A percentile compares a stretch with the other conserved stretches of the same genome.
Conservation (phyloP, 2,888 invertebrate species). For the Podotricha telesiphe region DNA sequence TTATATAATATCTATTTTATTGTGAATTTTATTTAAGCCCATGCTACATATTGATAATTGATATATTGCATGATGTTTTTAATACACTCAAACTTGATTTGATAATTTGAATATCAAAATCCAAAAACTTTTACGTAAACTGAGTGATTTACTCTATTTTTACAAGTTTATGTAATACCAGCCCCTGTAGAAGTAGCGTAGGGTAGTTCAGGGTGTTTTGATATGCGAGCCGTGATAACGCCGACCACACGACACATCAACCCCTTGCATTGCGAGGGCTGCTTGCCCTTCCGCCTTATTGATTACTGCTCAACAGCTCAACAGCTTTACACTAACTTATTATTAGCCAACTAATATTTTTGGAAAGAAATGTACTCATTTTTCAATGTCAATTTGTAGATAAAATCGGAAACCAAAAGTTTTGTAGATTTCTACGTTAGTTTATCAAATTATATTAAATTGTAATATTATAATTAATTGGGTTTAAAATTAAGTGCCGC, state of each 20-base stretch:
- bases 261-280: slow-evolving; percentile 75
- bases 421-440: background rate
- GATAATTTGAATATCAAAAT: no score
- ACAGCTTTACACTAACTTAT: slow-evolving; percentile 26
- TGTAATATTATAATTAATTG: slow-evolving; percentile 7
- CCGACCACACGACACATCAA: slow-evolving; percentile 78
- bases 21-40: no score
- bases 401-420: background rate
- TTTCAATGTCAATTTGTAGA: background rate
- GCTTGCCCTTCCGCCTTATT: slow-evolving; percentile 80
- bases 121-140: background rate
- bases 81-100: background rate
- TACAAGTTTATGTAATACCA: slow-evolving; percentile 28
- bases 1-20: no score
- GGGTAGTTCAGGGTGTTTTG: slow-evolving; percentile 73
- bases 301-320: slow-evolving; percentile 64
- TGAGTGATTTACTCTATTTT: background rate
- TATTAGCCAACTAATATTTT: slow-evolving; percentile 2
- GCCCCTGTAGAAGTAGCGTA: slow-evolving; percentile 40
- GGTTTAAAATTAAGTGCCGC: slow-evolving; percentile 25
- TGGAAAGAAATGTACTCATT: background rate
- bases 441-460: background rate
- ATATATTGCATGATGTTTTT: background rate
- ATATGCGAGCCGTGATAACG: slow-evolving; percentile 78
- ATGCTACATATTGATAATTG: background rate